Base-by-base conservation (phyloP, 2,797 vertebrate species). In the Morus bassanus region DNA sequence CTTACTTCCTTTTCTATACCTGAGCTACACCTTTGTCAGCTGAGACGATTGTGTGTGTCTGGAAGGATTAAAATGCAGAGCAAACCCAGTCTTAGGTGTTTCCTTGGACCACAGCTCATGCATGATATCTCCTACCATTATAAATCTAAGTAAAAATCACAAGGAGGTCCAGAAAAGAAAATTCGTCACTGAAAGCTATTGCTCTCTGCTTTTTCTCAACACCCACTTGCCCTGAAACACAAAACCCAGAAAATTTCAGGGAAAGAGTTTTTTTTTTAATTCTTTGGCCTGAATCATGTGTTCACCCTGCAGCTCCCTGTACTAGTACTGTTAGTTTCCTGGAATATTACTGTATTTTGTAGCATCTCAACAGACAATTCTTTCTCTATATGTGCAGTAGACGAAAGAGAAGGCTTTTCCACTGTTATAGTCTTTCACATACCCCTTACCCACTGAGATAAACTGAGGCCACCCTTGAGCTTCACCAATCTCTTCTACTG, bases 181-280 rank as follows among this genome's bases (percentile, higher is more conserved):
- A 80, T 9, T 25, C 6, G 27, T 76, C 45, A n/a, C 45, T 11
- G 30, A 72, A 54, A 39, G 12, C 23, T 74, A 18, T 13, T 30
- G 25, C 5, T 41, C 8, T 79, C 19, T 63, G 31, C 18, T 46
- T 64, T 57, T 68, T 41, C 25, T 67, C 5, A 28, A 28, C 3
- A 23, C 3, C 7, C 4, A 2, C 33, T 91, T 83, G 13, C 18
- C 27, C 11, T 68, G 50, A 61, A 69, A 73, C 73, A 76, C 13
- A 54, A 75, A 59, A 1, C 9, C 15, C 59, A 51, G 56, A 69
- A 83, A 51, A 59, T 45, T 50, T 80, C 35, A 50, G 15, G 27
- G 57, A 48, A 16, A 45, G 12, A 35, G 6, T 0, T 0, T n/a
- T 0, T 0, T 35, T 70, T 78, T 45, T 24, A 23, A 35, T 83